Base-by-base conservation (phyloP, 2,113 vertebrate species). In the Corythornis vintsioides region DNA sequence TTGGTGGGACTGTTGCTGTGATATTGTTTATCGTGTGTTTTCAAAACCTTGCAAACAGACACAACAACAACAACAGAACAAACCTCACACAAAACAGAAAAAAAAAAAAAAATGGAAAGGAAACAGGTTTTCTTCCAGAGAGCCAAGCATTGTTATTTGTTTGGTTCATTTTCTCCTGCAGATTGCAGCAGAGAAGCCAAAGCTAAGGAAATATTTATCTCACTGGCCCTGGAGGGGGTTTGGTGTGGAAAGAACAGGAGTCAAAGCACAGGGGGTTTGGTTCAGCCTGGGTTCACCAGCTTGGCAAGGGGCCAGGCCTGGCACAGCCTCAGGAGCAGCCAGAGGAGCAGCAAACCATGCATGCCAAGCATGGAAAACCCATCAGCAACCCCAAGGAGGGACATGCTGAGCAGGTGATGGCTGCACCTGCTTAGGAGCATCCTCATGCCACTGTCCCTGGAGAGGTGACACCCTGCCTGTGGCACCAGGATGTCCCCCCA, bases 1-100 rank as follows among this genome's bases (percentile, higher is more conserved):
- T 93, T 89, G 83, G 57, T 92, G 86, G 92, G 80, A 45, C 83
- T 60, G 94, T 83, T 86, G 94, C 93, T 73, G 77, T 38, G 88
- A 90, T 81, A 83, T 69, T 93, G 76, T 91, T 94, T 93, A 88
- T 60, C 15, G 5, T 33, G 45, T 84, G 79, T 73, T 92, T 92
- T 56, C 65, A 88, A 91, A 96, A 73, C 38, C 40, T 87, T 87
- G 45, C 74, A 38, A 83, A 91, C 86, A 47, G 91, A 88, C 24
- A 13, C 29, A 56, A 31, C 17, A 59, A 14, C 6, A 25, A 21
- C 8, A 86, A 65, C 33, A 83, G 35, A 92, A 82, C 9, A 8
- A 28, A 21, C 22, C 22, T 13, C 20, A 20, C 47, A 22, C 7
- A 20, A 25, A 50, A 50, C 48, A 24, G 22, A 50, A 76, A 7